phyloP scores from a whole-genome alignment of 1,140 invertebrate species.

The Drosophila neocordata region DNA sequence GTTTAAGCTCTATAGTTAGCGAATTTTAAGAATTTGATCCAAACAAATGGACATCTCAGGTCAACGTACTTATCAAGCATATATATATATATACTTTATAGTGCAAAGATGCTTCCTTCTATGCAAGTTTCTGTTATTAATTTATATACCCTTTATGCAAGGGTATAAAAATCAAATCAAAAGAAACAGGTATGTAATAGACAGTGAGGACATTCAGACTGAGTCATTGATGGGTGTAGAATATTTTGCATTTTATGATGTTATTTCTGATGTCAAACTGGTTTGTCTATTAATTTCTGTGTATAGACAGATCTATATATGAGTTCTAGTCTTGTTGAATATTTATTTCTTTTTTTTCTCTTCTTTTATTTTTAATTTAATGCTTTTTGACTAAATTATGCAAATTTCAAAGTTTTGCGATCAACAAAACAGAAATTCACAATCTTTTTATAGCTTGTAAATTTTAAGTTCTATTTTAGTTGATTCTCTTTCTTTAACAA shows the following conservation, averaged over 20 bases:
- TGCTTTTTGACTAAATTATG: slow-evolving; percentile 3
- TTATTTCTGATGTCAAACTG: neutral
- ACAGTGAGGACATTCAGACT: neutral
- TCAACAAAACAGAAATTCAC: neutral
- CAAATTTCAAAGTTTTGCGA: neutral
- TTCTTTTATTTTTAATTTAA: neutral
- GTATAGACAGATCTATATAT: slow-evolving; percentile 1
- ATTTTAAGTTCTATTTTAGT: neutral
- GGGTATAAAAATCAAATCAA: no score
- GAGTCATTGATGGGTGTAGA: slow-evolving; percentile 6
- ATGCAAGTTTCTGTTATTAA: no score
- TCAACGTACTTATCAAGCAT: no score
- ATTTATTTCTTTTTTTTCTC: neutral
- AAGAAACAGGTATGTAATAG: slow-evolving; percentile 8
- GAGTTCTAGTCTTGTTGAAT: neutral
- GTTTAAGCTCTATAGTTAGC: no score
- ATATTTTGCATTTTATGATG: neutral
- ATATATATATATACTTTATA: no score
- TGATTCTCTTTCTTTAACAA: neutral
- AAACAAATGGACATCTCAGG: no score
- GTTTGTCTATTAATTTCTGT: neutral
- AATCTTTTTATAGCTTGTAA: neutral
- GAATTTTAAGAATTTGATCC: no score
- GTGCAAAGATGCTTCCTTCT: no score
- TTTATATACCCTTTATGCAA: no score